These are phyloP conservation scores for Fragum whitleyi DNA, from an alignment of 2,888 invertebrate species.

Conservation along the genomic window DNA sequence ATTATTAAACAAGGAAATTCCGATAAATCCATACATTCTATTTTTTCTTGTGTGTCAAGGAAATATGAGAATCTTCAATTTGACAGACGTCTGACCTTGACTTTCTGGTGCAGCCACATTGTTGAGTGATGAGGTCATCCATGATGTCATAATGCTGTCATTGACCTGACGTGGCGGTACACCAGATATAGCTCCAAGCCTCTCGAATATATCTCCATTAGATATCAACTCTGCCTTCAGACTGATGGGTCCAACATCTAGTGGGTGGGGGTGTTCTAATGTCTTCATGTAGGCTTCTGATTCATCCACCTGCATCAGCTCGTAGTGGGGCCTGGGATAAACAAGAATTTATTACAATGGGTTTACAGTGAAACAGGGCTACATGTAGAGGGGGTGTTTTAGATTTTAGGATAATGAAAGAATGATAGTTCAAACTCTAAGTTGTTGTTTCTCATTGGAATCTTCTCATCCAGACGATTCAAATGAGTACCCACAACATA, in stretches of 20 bases:
- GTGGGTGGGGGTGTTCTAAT: slow-evolving; percentile 47
- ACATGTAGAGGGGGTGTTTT: too few relatives aligned
- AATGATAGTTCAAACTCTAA: too few relatives aligned
- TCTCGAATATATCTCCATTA: slow-evolving; percentile 56
- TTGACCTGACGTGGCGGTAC: slow-evolving; percentile 58
- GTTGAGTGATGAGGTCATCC: slow-evolving; percentile 48
- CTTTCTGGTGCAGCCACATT: not conserved
- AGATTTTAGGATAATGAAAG: too few relatives aligned
- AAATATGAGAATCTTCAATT: too few relatives aligned
- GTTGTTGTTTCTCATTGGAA: too few relatives aligned
- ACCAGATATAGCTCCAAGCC: slow-evolving; percentile 60
- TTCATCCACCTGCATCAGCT: slow-evolving; percentile 29
- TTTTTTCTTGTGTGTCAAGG: too few relatives aligned
- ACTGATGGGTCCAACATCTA: slow-evolving; percentile 52
- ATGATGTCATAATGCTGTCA: slow-evolving; percentile 64
- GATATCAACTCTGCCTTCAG: slow-evolving; percentile 37
- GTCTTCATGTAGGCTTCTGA: slow-evolving; percentile 35
- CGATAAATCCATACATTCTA: too few relatives aligned
- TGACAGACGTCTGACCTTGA: too few relatives aligned
- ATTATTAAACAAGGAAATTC: too few relatives aligned
- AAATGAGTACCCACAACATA: too few relatives aligned
- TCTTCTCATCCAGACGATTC: too few relatives aligned
- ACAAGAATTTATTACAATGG: not conserved
- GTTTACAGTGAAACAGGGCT: too few relatives aligned
- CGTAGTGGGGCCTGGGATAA: slow-evolving; percentile 5